Base-by-base conservation (phyloP, 37 sponge, comb jelly and placozoan species). In the Halichondria panicea region DNA sequence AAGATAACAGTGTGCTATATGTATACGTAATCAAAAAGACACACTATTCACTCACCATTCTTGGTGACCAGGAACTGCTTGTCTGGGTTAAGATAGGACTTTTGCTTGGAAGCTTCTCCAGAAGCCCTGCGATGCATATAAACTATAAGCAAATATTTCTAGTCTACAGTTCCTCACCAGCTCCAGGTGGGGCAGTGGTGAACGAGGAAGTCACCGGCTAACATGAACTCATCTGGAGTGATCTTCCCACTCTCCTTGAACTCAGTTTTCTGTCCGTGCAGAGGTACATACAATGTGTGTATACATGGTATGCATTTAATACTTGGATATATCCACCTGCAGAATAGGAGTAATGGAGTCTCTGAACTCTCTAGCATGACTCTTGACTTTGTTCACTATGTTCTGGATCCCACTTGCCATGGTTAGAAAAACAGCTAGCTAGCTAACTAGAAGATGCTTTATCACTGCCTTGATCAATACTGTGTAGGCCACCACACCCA, bases 101-200 rank as follows among this genome's bases (percentile, higher is more conserved):
- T 97, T 34, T 77, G 65, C 60, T 71, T 81, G 35, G 65, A 62
- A 0, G 81, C 65, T 4, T 93, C 94, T 21, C 89, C 91, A 68
- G 73, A 9, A 19, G 82, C 63, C 86, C 85, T 84, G 55, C n/a
- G 9, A 1, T 11, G n/a, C 15, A 60, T 60, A 60, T 60, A 27
- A 48, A 48, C 8, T 60, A 60, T 60, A 25, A 24, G 11, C 8
- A 60, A 24, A 18, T 60, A 21, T 60, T 15, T 18, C 15, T 27
- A 21, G 62, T 21, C 39, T 65, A 36, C n/a, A n/a, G n/a, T n/a
- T n/a, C 13, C 86, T 71, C 34, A 91, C 99, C 99, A 98, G 50
- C 77, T 64, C 99, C 99, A 98, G 13, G 99, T 95, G 66, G 96
- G 99, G 44, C 99, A 98, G 61, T 98, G 99, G 43, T 93, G 87